A percentile compares a stretch with the other conserved stretches of the same genome.
These are phyloP conservation scores for Trogon melanurus DNA, from an alignment of 2,113 vertebrate species.

Conservation along the genomic window DNA sequence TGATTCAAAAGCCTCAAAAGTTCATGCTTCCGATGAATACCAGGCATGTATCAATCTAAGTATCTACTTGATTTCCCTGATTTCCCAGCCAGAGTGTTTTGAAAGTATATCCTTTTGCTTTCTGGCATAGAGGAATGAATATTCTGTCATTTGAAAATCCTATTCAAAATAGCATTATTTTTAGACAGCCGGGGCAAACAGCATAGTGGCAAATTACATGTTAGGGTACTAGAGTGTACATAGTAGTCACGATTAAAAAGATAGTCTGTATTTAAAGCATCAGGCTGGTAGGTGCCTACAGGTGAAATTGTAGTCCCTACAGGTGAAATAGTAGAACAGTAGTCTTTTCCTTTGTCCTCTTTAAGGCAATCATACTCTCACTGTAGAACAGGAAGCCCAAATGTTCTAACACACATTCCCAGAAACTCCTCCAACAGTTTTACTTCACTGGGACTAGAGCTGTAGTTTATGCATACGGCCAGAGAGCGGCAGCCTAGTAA, in stretches of 20 bases:
- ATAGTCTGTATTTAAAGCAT: not conserved
- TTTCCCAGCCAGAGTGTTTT: not conserved
- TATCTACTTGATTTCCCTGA: not conserved
- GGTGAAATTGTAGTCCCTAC: not conserved
- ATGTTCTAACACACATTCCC: not conserved
- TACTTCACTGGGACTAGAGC: not conserved
- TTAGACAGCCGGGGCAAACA: not conserved
- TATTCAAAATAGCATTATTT: not conserved
- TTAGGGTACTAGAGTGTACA: not conserved
- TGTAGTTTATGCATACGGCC: conserved; percentile 14
- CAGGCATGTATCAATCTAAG: not conserved
- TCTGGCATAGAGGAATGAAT: not conserved
- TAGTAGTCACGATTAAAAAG: not conserved
- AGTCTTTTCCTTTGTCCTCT: not conserved
- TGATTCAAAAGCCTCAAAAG: not conserved
- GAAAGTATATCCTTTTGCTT: not conserved
- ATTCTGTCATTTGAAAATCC: not conserved
- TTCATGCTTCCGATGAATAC: not conserved
- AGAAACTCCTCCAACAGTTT: not conserved
- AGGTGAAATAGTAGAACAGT: not conserved
- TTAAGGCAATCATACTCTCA: not conserved
- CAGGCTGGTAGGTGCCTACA: not conserved
- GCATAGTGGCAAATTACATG: not conserved
- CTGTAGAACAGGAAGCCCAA: not conserved
- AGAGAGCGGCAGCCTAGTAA: conserved; percentile 48